Conservation (phyloP, 2,113 vertebrate genomes). For the Choloepus hoffmanni region DNA sequence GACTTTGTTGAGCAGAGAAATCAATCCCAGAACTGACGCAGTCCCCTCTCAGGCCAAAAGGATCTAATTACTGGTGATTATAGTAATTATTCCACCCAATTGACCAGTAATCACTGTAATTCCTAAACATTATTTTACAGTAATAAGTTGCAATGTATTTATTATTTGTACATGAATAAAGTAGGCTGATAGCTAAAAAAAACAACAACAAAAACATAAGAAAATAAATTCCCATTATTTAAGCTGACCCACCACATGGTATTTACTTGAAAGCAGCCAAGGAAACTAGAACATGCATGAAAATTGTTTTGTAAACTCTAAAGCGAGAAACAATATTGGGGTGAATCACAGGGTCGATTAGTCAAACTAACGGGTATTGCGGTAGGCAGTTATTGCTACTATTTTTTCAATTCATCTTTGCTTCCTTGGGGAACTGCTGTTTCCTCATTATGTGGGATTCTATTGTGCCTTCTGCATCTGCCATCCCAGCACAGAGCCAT, state of each 20-base stretch:
- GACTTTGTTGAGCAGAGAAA: background rate
- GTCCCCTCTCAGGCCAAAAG: constrained; percentile 10
- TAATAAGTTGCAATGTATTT: constrained; percentile 69
- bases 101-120: constrained; percentile 69
- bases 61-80: constrained; percentile 71
- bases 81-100: constrained; percentile 74
- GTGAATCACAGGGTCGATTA: background rate
- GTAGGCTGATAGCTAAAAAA: constrained; percentile 35
- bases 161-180: constrained; percentile 66
- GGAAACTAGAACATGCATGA: background rate
- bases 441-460: background rate
- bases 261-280: too few species aligned
- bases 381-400: background rate
- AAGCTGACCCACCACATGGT: too few species aligned
- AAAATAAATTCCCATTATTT: too few species aligned
- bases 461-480: background rate
- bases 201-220: too few species aligned
- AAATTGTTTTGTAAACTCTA: background rate
- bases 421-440: background rate
- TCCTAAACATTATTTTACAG: constrained; percentile 64
- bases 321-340: background rate
- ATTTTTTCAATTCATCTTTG: background rate
- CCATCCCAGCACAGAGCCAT: background rate
- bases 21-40: background rate
- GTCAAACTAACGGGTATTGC: background rate